Evolutionary conservation across 2,797 vertebrate species (phyloP).

Genomic region (Zenarchopterus dispar): DNA sequence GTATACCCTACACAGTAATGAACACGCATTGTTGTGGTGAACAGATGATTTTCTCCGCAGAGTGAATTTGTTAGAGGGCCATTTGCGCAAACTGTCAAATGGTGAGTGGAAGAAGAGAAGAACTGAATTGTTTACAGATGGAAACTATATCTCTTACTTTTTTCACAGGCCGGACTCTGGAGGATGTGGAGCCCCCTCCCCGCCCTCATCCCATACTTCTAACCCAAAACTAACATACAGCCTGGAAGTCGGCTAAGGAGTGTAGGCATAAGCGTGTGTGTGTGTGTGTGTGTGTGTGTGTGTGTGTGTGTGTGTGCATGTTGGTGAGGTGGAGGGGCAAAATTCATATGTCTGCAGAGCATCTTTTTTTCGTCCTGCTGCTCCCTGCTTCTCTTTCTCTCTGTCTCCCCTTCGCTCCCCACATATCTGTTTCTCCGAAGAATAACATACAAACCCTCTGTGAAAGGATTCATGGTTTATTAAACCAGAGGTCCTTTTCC

Average conservation of each 20-base stretch:
- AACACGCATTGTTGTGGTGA: slow-evolving; percentile 56
- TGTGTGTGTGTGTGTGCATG: slow-evolving; percentile 10
- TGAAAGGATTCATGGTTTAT: slow-evolving; percentile 94
- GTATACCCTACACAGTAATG: slow-evolving; percentile 27
- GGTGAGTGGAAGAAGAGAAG: slow-evolving; percentile 86
- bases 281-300: slow-evolving; percentile 20
- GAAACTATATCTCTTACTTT: slow-evolving; percentile 75
- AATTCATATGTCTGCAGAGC: slow-evolving; percentile 67
- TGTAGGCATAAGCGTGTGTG: slow-evolving; percentile 15
- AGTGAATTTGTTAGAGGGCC: slow-evolving; percentile 49
- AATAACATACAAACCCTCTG: slow-evolving; percentile 89
- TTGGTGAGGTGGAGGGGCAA: slow-evolving; percentile 25
- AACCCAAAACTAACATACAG: slow-evolving; percentile 81
- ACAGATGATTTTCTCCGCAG: slow-evolving; percentile 19
- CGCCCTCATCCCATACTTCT: slow-evolving; percentile 55
- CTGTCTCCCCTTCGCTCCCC: slow-evolving; percentile 52
- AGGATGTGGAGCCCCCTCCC: slow-evolving; percentile 62
- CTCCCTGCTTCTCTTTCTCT: slow-evolving; percentile 49
- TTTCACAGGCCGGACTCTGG: slow-evolving; percentile 55
- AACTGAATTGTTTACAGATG: slow-evolving; percentile 93
- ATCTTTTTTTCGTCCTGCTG: slow-evolving; percentile 46
- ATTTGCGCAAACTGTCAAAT: slow-evolving; percentile 71
- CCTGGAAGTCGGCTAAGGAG: slow-evolving; percentile 74
- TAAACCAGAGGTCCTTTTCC: slow-evolving; percentile 89
- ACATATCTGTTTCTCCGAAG: slow-evolving; percentile 79